A percentile compares a stretch with the other conserved stretches of the same genome.
phyloP scores from a whole-genome alignment of 2,113 vertebrate genomes.

The Dasyprocta punctata region DNA sequence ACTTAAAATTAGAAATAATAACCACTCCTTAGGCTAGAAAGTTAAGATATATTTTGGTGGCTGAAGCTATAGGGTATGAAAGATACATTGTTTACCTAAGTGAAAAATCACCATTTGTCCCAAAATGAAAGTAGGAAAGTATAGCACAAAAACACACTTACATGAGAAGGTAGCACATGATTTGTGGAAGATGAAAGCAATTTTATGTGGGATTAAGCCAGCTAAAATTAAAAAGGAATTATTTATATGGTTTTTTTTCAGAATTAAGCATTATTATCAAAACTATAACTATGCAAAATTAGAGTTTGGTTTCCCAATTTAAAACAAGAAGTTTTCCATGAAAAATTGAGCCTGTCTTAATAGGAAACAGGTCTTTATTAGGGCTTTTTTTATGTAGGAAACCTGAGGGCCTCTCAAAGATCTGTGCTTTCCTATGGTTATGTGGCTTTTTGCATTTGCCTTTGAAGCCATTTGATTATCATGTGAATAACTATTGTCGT shows the following conservation, averaged over 20 bases:
- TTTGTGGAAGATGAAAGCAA: neutral
- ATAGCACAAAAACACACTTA: neutral
- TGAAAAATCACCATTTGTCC: neutral
- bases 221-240: too few relatives aligned
- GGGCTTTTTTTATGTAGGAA: neutral
- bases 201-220: neutral
- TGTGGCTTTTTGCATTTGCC: neutral
- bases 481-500: neutral
- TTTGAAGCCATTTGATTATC: neutral
- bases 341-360: neutral
- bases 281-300: neutral
- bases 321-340: neutral
- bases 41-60: neutral
- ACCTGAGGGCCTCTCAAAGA: neutral
- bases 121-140: neutral
- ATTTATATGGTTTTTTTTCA: neutral
- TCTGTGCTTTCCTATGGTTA: neutral
- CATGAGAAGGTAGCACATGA: neutral
- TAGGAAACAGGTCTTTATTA: neutral
- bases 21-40: neutral
- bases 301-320: neutral
- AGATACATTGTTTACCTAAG: neutral
- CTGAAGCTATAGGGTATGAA: neutral
- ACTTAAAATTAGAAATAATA: neutral
- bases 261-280: neutral